Evolutionary conservation across 2,888 invertebrate species (phyloP).

Genomic region (Standfussiana lucernea): DNA sequence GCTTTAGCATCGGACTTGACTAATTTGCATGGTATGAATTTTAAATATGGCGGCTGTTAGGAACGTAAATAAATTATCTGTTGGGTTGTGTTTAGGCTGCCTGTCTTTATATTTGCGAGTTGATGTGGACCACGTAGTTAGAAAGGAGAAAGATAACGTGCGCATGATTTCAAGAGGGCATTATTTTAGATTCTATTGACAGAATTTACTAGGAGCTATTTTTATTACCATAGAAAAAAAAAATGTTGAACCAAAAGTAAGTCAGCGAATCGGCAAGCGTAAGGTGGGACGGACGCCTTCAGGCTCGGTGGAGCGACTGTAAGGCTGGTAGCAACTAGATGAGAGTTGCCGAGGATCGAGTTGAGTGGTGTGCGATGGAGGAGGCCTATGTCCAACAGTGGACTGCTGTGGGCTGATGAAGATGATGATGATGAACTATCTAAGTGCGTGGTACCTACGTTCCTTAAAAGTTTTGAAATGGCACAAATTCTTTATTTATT

Average conservation of each 20-base stretch:
- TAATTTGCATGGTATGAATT: constrained; percentile 85
- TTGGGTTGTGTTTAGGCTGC: constrained; percentile 74
- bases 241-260: neutral
- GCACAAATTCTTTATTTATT: neutral
- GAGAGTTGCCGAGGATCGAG: no score
- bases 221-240: neutral
- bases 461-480: neutral
- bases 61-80: constrained; percentile 73
- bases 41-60: constrained; percentile 79
- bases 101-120: constrained; percentile 73
- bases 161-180: constrained; percentile 6
- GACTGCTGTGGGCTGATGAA: no score
- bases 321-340: no score
- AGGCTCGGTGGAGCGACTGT: no score
- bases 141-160: constrained; percentile 45
- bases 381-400: no score
- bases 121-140: constrained; percentile 54
- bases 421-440: no score
- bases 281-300: no score
- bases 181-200: neutral
- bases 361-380: no score
- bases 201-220: neutral
- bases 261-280: no score
- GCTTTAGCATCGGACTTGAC: constrained; percentile 78
- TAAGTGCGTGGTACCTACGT: neutral